Evolutionary conservation across 1,140 invertebrate genomes (phyloP), one percentile per base, ranked within the genome.

Genomic region (Cydia pomonella): DNA sequence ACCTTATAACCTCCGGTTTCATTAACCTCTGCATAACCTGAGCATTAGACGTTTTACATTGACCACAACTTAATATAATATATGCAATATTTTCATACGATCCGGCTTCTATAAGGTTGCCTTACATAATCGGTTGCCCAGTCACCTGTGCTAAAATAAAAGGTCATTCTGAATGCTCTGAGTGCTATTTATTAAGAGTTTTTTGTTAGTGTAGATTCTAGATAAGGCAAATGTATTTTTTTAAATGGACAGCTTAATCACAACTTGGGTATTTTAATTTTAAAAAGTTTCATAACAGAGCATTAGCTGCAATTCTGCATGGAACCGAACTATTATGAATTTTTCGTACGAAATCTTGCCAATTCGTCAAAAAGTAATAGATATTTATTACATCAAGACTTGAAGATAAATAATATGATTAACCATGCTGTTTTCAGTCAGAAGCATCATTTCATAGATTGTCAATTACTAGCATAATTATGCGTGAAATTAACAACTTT

Each of bases 21-120:
- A 59, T 59, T 59, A 59, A 59, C 53, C 53, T 59, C 53, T 23
- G 3, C 53, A 23, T 23, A 59, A 59, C 53, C 21, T 59, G 6
- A 59, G 0, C 53, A 59, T 3, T 59, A 23, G 21, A 59, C 18
- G 9, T 59, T 12, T 7, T 59, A 23, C 12, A 50, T 2, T 50
- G 16, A 18, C 21, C 53, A 23, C 53, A 23, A 59, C 18, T 23
- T 10, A 59, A 9, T 21, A 7, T 53, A 53, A n/a, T 18, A 18
- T 53, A 53, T 53, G 50, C n/a, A 18, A 53, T 53, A 53, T 47
- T 53, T 53, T 53, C 50, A 7, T 18, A 53, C 18, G 50, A 53
- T 53, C 50, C 50, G 50, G 50, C 50, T 53, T 53, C 16, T 53
- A 53, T n/a, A 53, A 53, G 16, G 50, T 53, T 53, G n/a, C 50